Evolutionary conservation across 2,113 vertebrate species (phyloP).

Genomic region (Calypte anna): DNA sequence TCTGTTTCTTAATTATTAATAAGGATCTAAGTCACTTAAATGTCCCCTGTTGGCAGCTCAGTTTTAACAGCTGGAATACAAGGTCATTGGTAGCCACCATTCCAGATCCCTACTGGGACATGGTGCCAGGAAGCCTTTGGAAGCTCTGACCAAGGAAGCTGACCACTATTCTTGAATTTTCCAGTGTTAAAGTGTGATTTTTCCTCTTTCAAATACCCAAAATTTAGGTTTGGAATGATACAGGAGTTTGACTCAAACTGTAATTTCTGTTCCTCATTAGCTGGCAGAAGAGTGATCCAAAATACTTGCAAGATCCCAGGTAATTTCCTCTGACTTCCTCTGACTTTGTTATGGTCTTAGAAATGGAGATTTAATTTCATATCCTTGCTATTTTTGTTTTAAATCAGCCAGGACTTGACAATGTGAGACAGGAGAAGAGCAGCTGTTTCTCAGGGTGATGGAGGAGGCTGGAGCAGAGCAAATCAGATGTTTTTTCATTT

Average conservation of each 20-base stretch:
- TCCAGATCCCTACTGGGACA: neutral
- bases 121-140: neutral
- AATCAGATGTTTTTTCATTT: neutral
- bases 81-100: neutral
- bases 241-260: neutral
- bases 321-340: neutral
- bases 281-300: neutral
- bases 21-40: neutral
- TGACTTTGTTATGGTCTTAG: neutral
- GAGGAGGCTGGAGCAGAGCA: neutral
- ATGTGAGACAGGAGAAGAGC: neutral
- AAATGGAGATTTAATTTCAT: neutral
- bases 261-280: neutral
- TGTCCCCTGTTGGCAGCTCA: neutral
- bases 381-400: neutral
- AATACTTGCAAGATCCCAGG: neutral
- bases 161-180: neutral
- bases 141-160: neutral
- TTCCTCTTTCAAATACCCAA: neutral
- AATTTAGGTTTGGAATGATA: neutral
- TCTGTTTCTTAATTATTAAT: neutral
- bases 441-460: neutral
- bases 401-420: neutral
- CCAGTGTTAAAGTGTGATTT: neutral
- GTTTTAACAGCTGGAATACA: neutral